Percentiles rank a stretch among this genome's conserved stretches.
phyloP scores from a whole-genome alignment of 2,888 invertebrate species.

The Diogma glabrata region DNA sequence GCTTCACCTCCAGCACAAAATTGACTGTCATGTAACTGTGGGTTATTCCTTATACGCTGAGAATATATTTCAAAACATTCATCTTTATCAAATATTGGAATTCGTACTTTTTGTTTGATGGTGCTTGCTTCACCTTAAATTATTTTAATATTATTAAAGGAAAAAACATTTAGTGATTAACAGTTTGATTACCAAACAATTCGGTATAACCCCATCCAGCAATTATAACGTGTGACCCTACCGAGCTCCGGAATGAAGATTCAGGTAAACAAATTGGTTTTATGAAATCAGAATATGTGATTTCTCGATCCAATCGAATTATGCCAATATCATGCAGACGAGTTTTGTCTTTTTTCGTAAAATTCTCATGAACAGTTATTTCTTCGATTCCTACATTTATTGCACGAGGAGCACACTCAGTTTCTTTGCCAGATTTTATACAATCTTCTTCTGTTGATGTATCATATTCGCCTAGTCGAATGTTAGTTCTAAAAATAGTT shows the following conservation, averaged over 20 bases:
- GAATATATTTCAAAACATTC: no score
- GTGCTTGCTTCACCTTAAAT: constrained; percentile 33
- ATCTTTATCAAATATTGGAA: constrained; percentile 38
- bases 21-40: no score
- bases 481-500: no score
- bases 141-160: neutral
- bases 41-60: no score
- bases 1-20: constrained; percentile 58
- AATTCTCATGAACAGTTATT: constrained; percentile 51
- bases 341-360: constrained; percentile 42
- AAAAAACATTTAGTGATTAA: no score
- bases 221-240: constrained; percentile 35
- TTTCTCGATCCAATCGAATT: constrained; percentile 45
- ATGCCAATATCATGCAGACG: constrained; percentile 62
- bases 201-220: constrained; percentile 52
- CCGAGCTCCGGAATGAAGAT: constrained; percentile 23
- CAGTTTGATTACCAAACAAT: constrained; percentile 13
- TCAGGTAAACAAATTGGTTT: constrained; percentile 50
- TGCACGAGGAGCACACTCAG: constrained; percentile 40
- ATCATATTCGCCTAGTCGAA: constrained; percentile 15
- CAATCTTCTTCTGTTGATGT: constrained; percentile 22
- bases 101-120: constrained; percentile 41
- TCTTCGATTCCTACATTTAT: constrained; percentile 49
- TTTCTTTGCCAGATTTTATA: constrained; percentile 41
- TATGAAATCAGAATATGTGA: constrained; percentile 42